Percentiles rank a stretch among this genome's conserved stretches.
phyloP scores from a whole-genome alignment of 2,113 vertebrate genomes.

The Lycaon pictus region DNA sequence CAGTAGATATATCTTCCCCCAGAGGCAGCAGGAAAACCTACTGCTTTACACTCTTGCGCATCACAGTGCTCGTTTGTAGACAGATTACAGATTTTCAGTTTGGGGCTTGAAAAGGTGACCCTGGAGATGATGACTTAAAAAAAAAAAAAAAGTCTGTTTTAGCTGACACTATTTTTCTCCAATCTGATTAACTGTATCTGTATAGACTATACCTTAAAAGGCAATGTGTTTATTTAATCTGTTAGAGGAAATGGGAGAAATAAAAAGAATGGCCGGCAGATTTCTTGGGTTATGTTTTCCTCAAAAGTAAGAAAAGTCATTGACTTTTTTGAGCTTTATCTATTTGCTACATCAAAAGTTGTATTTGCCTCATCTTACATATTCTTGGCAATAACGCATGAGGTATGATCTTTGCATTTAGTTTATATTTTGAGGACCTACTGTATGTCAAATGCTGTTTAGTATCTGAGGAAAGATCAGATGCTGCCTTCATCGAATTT shows the following conservation, averaged over 20 bases:
- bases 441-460: not conserved
- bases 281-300: not conserved
- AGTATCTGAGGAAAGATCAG: not conserved
- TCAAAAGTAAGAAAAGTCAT: not conserved
- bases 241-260: not conserved
- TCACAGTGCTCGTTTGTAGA: slow-evolving; percentile 12
- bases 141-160: not conserved
- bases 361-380: not conserved
- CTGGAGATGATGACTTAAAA: not conserved
- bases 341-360: not conserved
- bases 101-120: slow-evolving; percentile 76
- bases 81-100: slow-evolving; percentile 67
- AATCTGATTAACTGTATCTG: not conserved
- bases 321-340: not conserved
- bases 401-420: not conserved
- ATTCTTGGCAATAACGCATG: not conserved
- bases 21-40: slow-evolving; percentile 69
- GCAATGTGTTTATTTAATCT: slow-evolving; percentile 31
- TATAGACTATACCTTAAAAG: not conserved
- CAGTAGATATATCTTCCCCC: slow-evolving; percentile 72
- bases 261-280: not conserved
- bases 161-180: slow-evolving; percentile 41
- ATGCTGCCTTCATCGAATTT: not conserved
- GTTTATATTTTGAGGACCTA: not conserved
- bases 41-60: not conserved